These are phyloP conservation scores for Parasteatoda lunata DNA, from an alignment of 2,888 invertebrate species.

Conservation along the genomic window DNA sequence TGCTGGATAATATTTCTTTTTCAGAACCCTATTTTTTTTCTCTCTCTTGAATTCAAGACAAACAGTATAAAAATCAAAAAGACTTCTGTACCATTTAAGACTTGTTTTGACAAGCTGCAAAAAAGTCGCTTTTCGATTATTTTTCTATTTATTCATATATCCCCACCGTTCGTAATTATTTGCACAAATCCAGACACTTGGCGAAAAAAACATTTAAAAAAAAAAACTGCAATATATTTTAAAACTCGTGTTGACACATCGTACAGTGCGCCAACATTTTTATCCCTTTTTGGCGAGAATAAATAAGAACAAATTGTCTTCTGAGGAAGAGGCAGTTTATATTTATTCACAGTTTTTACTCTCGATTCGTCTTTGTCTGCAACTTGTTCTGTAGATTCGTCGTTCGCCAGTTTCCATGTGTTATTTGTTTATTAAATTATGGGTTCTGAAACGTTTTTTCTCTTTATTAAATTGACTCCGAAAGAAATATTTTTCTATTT, in stretches of 20 bases:
- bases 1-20: slow-evolving; percentile 49
- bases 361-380: slow-evolving; percentile 43
- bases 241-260: slow-evolving; percentile 62
- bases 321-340: slow-evolving; percentile 53
- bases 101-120: slow-evolving; percentile 51
- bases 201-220: slow-evolving; percentile 26
- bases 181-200: slow-evolving; percentile 60
- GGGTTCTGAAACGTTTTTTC: slow-evolving; percentile 45
- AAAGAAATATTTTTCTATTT: slow-evolving; percentile 17
- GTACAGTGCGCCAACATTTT: slow-evolving; percentile 6
- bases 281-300: slow-evolving; percentile 42
- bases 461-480: slow-evolving; percentile 65
- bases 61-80: slow-evolving; percentile 61
- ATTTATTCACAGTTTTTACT: slow-evolving; percentile 52
- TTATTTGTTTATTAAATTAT: slow-evolving; percentile 67
- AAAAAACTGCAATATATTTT: slow-evolving; percentile 63
- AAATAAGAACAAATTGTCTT: slow-evolving; percentile 66
- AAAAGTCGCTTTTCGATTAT: slow-evolving; percentile 36
- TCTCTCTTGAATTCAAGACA: slow-evolving; percentile 9
- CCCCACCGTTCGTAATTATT: slow-evolving; percentile 64
- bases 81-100: slow-evolving; percentile 67
- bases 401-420: slow-evolving; percentile 29
- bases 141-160: slow-evolving; percentile 60
- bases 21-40: slow-evolving; percentile 26
- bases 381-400: slow-evolving; percentile 27